Percentiles rank a stretch among this genome's conserved stretches.
Evolutionary conservation across 2,113 vertebrate species (phyloP).

Genomic region (Isurus oxyrinchus): DNA sequence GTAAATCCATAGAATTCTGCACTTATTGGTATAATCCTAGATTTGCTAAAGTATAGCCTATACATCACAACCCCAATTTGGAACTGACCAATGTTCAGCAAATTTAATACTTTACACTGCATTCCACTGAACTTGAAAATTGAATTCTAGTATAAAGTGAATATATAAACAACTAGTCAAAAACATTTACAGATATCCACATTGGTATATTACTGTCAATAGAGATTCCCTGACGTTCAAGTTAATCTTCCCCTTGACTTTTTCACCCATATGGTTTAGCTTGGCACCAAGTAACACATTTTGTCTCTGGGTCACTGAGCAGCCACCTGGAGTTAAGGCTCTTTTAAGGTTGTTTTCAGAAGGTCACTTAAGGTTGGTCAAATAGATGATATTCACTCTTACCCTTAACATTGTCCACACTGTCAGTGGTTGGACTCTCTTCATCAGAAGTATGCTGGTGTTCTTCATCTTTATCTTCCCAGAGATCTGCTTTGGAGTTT

Average conservation of each 20-base stretch:
- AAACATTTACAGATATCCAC: background rate
- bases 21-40: background rate
- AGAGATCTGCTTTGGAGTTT: slow-evolving; percentile 40
- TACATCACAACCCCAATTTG: background rate
- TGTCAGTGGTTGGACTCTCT: slow-evolving; percentile 52
- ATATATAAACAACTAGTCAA: background rate
- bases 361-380: background rate
- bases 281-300: background rate
- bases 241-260: background rate
- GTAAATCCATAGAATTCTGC: background rate
- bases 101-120: background rate
- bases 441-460: slow-evolving; percentile 53
- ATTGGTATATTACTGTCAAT: background rate
- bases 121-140: background rate
- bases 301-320: background rate
- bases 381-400: background rate
- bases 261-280: background rate
- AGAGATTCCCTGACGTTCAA: background rate
- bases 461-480: slow-evolving; percentile 54
- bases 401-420: background rate
- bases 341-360: background rate
- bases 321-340: background rate
- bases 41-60: background rate
- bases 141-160: background rate
- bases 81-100: background rate